Base-by-base conservation (phyloP, 2,888 invertebrate genomes). In the Lithophane leautieri region DNA sequence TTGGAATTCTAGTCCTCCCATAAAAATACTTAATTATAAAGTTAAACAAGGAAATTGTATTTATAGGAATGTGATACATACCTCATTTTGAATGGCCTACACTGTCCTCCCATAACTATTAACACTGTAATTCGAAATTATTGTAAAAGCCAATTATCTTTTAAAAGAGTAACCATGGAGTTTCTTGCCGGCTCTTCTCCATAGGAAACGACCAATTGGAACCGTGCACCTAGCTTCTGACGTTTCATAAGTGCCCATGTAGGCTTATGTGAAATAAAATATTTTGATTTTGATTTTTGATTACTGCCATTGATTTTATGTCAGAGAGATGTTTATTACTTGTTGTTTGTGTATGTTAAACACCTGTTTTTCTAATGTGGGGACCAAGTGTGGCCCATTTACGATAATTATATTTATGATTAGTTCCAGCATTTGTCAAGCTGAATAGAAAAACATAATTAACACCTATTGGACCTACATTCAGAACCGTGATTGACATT, bases 21-120 rank as follows among this genome's bases (percentile, higher is more conserved):
- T 56, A 50, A 50, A 44, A 52, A n/a, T 47, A 58, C 50, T 42
- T 52, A 1, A 19, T 7, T 56, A 62, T 56, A 19, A 34, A 60
- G 72, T 58, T 70, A 40, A 68, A 63, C 25, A 60, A 82, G 69
- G 69, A 81, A 73, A 79, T 58, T 2, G 3, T 65, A 56, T 61
- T 56, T 12, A 58, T 42, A 61, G 50, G 69, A 69, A 78, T 81
- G 52, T 58, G 12, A n/a, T 34, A 68, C 62, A 50, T 47, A 19
- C 14, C 11, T 58, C 4, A 0, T 61, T n/a, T n/a, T n/a, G n/a
- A n/a, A n/a, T n/a, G n/a, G n/a, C n/a, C n/a, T n/a, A n/a, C n/a
- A n/a, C n/a, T n/a, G n/a, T n/a, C n/a, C n/a, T n/a, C n/a, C n/a
- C n/a, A n/a, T n/a, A n/a, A n/a, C n/a, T n/a, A n/a, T n/a, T n/a